These are phyloP conservation scores for Puma concolor DNA, from an alignment of 2,113 vertebrate species.

Conservation along the genomic window DNA sequence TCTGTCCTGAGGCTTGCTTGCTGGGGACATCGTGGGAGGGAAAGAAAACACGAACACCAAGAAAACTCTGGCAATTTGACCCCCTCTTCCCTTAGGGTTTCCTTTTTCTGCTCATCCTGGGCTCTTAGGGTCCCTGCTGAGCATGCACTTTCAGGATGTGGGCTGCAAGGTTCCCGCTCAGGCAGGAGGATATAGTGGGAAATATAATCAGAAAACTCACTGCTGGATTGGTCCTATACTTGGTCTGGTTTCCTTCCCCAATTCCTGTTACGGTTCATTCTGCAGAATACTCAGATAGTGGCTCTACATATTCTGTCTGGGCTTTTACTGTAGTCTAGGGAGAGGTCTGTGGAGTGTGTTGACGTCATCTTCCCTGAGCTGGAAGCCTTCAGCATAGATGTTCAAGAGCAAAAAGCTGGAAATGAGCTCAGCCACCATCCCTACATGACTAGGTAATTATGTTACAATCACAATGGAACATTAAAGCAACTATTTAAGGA, in stretches of 20 bases:
- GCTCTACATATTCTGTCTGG: neutral
- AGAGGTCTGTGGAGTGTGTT: too few species aligned
- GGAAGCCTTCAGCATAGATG: neutral
- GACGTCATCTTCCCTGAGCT: neutral
- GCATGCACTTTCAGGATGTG: too few species aligned
- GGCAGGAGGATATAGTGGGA: neutral
- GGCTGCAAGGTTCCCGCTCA: neutral
- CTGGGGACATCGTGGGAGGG: neutral
- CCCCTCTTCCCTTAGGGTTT: neutral
- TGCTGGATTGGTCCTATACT: too few species aligned
- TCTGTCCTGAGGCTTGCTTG: neutral
- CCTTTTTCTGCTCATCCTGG: neutral
- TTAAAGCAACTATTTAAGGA: neutral
- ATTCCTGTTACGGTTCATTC: too few species aligned
- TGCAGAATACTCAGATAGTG: neutral
- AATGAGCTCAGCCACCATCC: rapidly evolving
- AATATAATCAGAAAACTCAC: neutral
- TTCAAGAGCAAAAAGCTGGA: neutral
- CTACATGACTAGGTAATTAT: too few species aligned
- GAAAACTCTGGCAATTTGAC: too few species aligned
- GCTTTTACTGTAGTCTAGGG: rapidly evolving
- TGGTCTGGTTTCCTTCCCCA: neutral
- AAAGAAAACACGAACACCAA: neutral
- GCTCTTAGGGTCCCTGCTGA: too few species aligned
- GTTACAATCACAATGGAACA: neutral